Percentiles rank a stretch among this genome's conserved stretches.
Conservation (phyloP, 2,888 invertebrate genomes). For the Thalpophila matura region DNA sequence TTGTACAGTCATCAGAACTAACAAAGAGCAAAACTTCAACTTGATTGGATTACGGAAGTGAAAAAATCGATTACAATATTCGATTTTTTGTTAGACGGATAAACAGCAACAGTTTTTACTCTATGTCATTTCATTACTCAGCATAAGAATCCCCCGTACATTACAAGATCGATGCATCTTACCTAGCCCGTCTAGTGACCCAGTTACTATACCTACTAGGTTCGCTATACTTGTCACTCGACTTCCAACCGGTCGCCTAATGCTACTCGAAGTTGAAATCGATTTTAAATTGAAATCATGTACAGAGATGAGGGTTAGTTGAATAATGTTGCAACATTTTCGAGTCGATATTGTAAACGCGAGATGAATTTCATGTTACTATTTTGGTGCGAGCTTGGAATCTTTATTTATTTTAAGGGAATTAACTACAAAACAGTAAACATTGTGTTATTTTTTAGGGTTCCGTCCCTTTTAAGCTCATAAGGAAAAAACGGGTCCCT, state of each 20-base stretch:
- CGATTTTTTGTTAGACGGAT: neutral
- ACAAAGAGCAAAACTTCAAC: neutral
- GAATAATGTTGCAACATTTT: constrained; percentile 34
- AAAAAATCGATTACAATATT: neutral
- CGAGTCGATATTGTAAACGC: neutral
- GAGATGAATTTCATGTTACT: neutral
- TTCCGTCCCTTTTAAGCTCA: no score
- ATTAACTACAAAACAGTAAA: no score
- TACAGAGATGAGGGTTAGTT: constrained; percentile 3
- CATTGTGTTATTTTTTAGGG: no score
- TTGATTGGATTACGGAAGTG: neutral
- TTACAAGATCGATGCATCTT: constrained; percentile 71
- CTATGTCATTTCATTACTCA: neutral
- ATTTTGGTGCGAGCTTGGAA: neutral
- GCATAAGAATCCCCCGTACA: constrained; percentile 14
- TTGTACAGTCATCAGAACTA: no score
- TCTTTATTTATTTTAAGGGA: no score
- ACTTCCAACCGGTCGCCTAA: constrained; percentile 44
- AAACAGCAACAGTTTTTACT: neutral
- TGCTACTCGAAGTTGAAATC: constrained; percentile 46
- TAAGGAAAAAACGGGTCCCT: no score
- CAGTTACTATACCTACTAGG: constrained; percentile 55
- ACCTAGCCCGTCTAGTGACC: constrained; percentile 70
- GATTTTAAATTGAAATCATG: constrained; percentile 53
- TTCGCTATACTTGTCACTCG: constrained; percentile 48